Evolutionary conservation across 2,797 vertebrate species (phyloP), one percentile per base, ranked within the genome.

Genomic region (Myotis myotis): DNA sequence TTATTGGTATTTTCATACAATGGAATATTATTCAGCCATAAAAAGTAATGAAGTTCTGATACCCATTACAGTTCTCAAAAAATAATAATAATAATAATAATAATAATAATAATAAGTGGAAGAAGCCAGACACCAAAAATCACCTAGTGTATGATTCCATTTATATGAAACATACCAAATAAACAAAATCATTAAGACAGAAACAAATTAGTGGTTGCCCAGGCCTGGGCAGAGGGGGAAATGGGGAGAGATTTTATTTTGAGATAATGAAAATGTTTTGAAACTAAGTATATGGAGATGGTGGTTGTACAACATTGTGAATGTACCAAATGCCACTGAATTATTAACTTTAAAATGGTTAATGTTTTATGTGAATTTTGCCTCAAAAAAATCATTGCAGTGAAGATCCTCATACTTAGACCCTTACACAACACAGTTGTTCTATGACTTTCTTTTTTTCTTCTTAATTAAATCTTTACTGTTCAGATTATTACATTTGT

Each of bases 121-220:
- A 94, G 60, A 95, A 88, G n/a, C 25, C 78, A 95, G 36, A 62
- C 33, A 90, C 71, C 83, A 79, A 91, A 93, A 72, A 25, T 47
- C 36, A 41, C 38, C 51, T 44, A 20, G 44, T 55, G 16, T 74
- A 55, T 71, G 75, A n/a, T 76, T 82, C 70, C n/a, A 44, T 84
- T 87, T 91, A 71, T 49, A 72, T 53, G 70, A 96, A 94, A 76
- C 41, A 83, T 80, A 13, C 28, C 28, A 55, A 82, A 92, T 82
- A 82, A 92, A 12, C 36, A 87, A 92, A 80, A 92, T 19, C 15
- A 70, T 62, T 79, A 93, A 81, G 53, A 72, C 38, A 36, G 75
- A 87, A 81, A 70, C 60, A 82, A 60, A 80, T 30, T 53, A 23
- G 19, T 23, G 80, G 30, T 84, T 79, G 36, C 38, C 38, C 87